Evolutionary conservation across 2,797 vertebrate species (phyloP), one percentile per base, ranked within the genome.

Genomic region (Bufotes viridis): DNA sequence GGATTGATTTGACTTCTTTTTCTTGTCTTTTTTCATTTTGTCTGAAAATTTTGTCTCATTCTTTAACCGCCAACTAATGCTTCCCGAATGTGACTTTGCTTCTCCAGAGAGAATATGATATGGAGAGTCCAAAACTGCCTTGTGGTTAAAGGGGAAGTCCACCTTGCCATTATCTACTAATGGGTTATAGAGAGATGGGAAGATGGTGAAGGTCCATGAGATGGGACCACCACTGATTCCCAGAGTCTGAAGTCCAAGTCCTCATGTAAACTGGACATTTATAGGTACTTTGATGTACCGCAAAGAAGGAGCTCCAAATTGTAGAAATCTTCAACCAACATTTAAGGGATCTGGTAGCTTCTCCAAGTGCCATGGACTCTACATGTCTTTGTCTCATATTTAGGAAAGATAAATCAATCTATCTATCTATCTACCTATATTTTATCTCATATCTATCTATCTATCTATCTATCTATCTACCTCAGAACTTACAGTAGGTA

Each of bases 21-120:
- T 61, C 79, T 84, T 14, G 63, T 70, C 63, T 79, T 69, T 67
- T 87, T 87, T 83, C 72, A 67, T 79, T 82, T 78, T 83, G 72
- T 84, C 75, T 88, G 81, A 67, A 87, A 88, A 88, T 88, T 82
- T 87, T 51, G 67, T 51, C n/a, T 87, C 86, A 60, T 87, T 87
- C 86, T 81, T 78, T 26, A 84, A 34, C 70, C 78, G 55, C 60
- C 24, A 58, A 34, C 55, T 84, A 84, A 84, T 61, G 70, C 82
- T 42, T 72, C 15, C 69, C 26, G 55, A 75, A 58, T 49, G 82
- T 49, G 69, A 75, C 82, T 84, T 84, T 61, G 15, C 57, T 42
- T 14, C 57, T 20, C 57, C 51, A 34, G 60, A 80, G 57, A 34
- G n/a, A n/a, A n/a, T n/a, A 20, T 34, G 17, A 7, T 34, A 55